A percentile compares a stretch with the other conserved stretches of the same genome.
phyloP scores from a whole-genome alignment of 2,113 vertebrate species.

The Agelaius tricolor region DNA sequence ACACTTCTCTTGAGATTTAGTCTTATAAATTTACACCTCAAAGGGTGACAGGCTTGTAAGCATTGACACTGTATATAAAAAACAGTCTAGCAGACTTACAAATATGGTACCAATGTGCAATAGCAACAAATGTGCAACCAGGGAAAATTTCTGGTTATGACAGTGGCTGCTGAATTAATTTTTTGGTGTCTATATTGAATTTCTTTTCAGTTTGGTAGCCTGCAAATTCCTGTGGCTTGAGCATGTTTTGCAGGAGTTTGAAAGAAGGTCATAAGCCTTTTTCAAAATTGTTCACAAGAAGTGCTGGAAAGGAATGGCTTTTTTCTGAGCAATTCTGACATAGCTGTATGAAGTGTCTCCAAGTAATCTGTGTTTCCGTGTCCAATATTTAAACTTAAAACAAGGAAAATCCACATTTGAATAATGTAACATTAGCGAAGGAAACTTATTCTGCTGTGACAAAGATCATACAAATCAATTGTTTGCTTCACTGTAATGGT shows the following conservation, averaged over 20 bases:
- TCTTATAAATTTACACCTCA: not conserved
- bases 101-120: not conserved
- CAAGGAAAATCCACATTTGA: not conserved
- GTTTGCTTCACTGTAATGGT: not conserved
- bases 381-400: not conserved
- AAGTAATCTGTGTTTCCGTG: not conserved
- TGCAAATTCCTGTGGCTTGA: not conserved
- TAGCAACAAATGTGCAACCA: not conserved
- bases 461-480: not conserved
- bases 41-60: not conserved
- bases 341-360: not conserved
- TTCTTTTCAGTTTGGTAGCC: not conserved
- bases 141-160: not conserved
- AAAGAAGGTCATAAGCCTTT: not conserved
- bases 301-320: not conserved
- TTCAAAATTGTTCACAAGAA: not conserved
- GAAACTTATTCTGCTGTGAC: not conserved
- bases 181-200: not conserved
- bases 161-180: not conserved
- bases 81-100: not conserved
- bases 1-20: not conserved
- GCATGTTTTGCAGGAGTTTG: not conserved
- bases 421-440: not conserved
- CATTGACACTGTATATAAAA: not conserved
- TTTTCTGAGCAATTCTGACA: not conserved